phyloP scores from a whole-genome alignment of 2,888 invertebrate species.

The Vanessa cardui region DNA sequence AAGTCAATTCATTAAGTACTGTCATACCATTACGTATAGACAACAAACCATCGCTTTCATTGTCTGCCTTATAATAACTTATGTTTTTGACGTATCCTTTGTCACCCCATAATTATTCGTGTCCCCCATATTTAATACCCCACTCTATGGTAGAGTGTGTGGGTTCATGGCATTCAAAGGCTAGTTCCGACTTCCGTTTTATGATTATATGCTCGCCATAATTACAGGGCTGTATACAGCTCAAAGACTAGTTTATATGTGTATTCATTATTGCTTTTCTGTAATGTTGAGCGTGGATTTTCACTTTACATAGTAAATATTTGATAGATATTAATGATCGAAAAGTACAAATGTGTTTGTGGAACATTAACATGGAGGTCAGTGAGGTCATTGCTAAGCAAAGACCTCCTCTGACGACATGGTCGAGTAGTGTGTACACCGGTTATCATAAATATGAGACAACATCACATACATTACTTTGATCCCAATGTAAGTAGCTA shows the following conservation, averaged over 20 bases:
- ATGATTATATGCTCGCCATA: constrained; percentile 11
- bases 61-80: constrained; percentile 17
- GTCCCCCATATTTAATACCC: constrained; percentile 29
- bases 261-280: neutral
- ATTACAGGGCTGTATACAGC: neutral
- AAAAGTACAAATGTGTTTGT: too few relatives aligned
- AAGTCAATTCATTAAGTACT: neutral
- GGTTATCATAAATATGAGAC: too few relatives aligned
- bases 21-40: neutral
- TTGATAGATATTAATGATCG: neutral
- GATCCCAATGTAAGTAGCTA: too few relatives aligned
- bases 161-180: constrained; percentile 19
- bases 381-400: too few relatives aligned
- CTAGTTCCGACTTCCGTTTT: constrained; percentile 22
- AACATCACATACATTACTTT: too few relatives aligned
- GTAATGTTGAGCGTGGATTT: neutral
- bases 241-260: neutral
- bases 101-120: constrained; percentile 34
- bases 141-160: constrained; percentile 8
- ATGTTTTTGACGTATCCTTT: constrained; percentile 35
- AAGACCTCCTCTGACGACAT: too few relatives aligned
- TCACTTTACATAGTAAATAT: neutral
- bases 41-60: neutral
- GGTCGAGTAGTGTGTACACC: too few relatives aligned
- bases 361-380: too few relatives aligned